Conservation (phyloP, 2,113 vertebrate species). For the Oncorhynchus masou region DNA sequence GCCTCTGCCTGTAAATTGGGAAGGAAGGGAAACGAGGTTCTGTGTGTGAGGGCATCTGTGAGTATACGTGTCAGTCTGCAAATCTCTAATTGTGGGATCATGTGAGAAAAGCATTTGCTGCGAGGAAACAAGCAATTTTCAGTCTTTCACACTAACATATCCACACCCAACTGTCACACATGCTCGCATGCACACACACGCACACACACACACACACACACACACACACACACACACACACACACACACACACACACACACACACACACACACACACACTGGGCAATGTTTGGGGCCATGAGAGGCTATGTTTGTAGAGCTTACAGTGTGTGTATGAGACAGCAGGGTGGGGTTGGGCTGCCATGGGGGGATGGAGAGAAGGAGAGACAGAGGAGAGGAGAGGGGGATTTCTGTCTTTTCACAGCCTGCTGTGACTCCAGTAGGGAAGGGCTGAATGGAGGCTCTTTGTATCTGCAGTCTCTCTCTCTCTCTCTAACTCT, state of each 20-base stretch:
- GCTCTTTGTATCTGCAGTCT: slow-evolving; percentile 54
- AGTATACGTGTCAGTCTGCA: slow-evolving; percentile 7
- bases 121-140: slow-evolving; percentile 12
- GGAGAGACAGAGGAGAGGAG: background rate
- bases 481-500: slow-evolving; percentile 7
- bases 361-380: background rate
- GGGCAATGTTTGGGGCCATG: background rate
- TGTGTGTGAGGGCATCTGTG: background rate
- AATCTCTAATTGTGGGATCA: slow-evolving; percentile 17
- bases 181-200: background rate
- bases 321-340: background rate
- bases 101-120: slow-evolving; percentile 18
- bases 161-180: background rate
- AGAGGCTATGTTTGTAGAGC: background rate
- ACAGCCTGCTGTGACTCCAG: slow-evolving; percentile 46
- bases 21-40: background rate
- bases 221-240: background rate
- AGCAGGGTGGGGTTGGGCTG: background rate
- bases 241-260: background rate
- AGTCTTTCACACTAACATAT: slow-evolving; percentile 24
- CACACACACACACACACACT: background rate
- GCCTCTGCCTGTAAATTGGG: slow-evolving; percentile 21
- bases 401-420: slow-evolving; percentile 54
- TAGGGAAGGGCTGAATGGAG: slow-evolving; percentile 61
- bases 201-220: background rate